Evolutionary conservation across 23 tunicate genomes (phyloP), one percentile per base, ranked within the genome.

Genomic region (Trididemnum nubilum): DNA sequence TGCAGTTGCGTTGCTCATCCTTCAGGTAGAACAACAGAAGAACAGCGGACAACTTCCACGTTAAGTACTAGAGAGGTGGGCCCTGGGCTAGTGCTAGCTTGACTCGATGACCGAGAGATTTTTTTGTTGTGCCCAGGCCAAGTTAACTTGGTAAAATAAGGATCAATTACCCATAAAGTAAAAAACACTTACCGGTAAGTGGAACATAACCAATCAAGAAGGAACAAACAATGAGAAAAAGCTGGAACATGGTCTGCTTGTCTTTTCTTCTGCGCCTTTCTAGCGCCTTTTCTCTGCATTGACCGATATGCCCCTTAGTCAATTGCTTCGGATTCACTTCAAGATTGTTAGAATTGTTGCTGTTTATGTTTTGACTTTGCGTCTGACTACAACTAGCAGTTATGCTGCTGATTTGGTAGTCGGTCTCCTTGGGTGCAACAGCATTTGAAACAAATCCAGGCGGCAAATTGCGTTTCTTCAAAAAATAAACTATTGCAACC

Each of bases 181-280:
- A n/a, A n/a, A n/a, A n/a, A n/a, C n/a, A 63, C 75, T 35, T 65
- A 80, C 84, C 84, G 2, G 75, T 64, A 22, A 80, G 40, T 32
- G 84, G 84, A 34, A 63, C 58, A 25, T 80, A 80, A 31, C 84
- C 84, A 2, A 80, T 12, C 2, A 80, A 65, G 64, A 80, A 80
- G 4, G 84, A 80, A 35, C 74, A 34, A 3, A 80, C 84, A 35
- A 80, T 80, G 58, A 80, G 72, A 35, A 80, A 64, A 26, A 80
- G 72, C 64, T 80, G 84, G 9, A 64, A 27, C 7, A 80, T 36
- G 30, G 35, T 37, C 24, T 65, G 74, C 36, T 25, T 80, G 28
- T 80, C 84, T 60, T 80, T 80, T 33, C 32, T 64, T 38, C 84
- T n/a, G 35, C 84, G 36, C 31, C 76, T 70, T 33, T 70, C n/a